Conservation (phyloP, 2,797 vertebrate species). For the Channallabes apus region DNA sequence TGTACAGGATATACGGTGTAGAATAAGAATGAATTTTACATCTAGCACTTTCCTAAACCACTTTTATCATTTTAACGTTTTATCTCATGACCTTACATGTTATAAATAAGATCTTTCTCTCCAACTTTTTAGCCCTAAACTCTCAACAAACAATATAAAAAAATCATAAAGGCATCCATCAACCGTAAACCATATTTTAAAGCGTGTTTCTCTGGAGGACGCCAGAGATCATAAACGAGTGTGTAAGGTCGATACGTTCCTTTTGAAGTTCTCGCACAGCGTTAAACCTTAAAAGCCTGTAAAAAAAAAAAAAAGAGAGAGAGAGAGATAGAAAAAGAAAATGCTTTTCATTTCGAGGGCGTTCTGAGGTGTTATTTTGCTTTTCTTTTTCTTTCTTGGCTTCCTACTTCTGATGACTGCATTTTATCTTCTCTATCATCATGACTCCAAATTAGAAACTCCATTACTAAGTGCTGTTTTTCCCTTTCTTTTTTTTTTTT, state of each 20-base stretch:
- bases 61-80: not conserved
- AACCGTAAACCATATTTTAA: slow-evolving; percentile 40
- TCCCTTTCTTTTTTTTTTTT: slow-evolving; percentile 5
- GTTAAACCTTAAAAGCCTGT: slow-evolving; percentile 54
- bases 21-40: too few species aligned
- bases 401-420: slow-evolving; percentile 28
- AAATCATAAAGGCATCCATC: slow-evolving; percentile 48
- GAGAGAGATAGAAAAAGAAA: not conserved
- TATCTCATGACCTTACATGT: not conserved
- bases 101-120: not conserved
- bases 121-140: slow-evolving; percentile 4
- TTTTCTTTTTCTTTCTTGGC: slow-evolving; percentile 35
- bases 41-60: not conserved
- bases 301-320: slow-evolving; percentile 38
- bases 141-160: slow-evolving; percentile 70
- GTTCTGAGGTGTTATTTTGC: slow-evolving; percentile 30
- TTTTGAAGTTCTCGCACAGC: slow-evolving; percentile 63
- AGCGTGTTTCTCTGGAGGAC: slow-evolving; percentile 54
- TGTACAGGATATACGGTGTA: too few species aligned
- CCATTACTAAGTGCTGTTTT: slow-evolving; percentile 29
- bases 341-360: slow-evolving; percentile 14
- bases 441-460: slow-evolving; percentile 29
- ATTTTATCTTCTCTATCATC: slow-evolving; percentile 30
- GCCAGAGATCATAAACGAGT: slow-evolving; percentile 64
- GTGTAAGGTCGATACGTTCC: slow-evolving; percentile 46